A percentile compares a stretch with the other conserved stretches of the same genome.
Conservation (phyloP, 2,888 invertebrate genomes). For the Incurvaria masculella region DNA sequence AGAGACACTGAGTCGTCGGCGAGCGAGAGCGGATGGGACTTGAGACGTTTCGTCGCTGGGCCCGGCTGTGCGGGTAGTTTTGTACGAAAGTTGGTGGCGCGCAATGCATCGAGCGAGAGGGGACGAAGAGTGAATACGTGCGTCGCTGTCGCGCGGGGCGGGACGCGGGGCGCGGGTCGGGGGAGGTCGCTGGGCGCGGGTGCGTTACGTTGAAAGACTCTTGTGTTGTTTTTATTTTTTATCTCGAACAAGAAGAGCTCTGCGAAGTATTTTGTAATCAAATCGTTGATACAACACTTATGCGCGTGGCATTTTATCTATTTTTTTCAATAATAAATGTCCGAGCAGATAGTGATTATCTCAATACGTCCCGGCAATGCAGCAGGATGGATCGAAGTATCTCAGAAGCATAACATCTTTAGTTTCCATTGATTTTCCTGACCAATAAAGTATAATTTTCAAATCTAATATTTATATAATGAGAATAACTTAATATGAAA, state of each 20-base stretch:
- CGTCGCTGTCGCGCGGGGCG: constrained; percentile 29
- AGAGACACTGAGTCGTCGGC: too few species aligned
- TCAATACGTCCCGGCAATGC: too few species aligned
- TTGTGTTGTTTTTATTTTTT: constrained; percentile 42
- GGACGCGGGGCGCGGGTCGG: constrained; percentile 23
- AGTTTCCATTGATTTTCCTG: too few species aligned
- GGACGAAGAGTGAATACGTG: constrained; percentile 6
- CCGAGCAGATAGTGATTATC: too few species aligned
- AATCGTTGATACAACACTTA: background rate
- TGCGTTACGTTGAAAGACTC: constrained; percentile 58
- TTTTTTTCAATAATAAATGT: too few species aligned
- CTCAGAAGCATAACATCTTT: too few species aligned
- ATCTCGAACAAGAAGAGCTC: constrained; percentile 25
- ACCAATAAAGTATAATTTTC: too few species aligned
- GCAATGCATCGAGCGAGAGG: constrained; percentile 34
- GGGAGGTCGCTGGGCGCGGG: constrained; percentile 31
- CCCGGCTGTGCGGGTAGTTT: background rate
- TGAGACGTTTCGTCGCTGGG: too few species aligned
- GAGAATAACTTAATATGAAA: too few species aligned
- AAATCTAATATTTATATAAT: too few species aligned
- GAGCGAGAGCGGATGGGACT: too few species aligned
- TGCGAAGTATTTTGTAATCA: background rate
- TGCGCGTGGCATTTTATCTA: background rate
- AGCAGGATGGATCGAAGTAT: too few species aligned
- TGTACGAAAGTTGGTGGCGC: background rate